Evolutionary conservation across 2,113 vertebrate species (phyloP), one percentile per base, ranked within the genome.

Genomic region (Salvelinus fontinalis): DNA sequence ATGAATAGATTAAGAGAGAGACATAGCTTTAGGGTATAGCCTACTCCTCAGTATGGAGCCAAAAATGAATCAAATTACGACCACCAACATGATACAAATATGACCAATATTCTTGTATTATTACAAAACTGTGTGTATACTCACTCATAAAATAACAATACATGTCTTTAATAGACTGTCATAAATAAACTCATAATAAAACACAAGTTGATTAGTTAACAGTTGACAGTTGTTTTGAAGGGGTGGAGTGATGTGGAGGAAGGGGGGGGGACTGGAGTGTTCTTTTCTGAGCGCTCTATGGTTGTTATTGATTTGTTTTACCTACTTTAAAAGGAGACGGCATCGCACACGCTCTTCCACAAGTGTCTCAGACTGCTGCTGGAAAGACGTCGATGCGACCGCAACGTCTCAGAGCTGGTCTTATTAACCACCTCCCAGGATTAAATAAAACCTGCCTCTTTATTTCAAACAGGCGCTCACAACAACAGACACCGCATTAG

Each of bases 251-350:
- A 12, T 27, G 18, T 14, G 18, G 65, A 44, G 67, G 57, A 51
- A 62, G 67, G 31, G 44, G 66, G 34, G 18, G 20, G 51, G 2
- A 1, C 22, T 7, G 22, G 29, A 34, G 75, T 81, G 80, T 77
- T 69, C 51, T 69, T 60, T 79, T 70, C 73, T 72, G 26, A 54
- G 22, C 12, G 67, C 82, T 80, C 83, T 87, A 75, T 73, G 77
- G 85, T 83, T 86, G 79, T 75, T 92, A 91, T 89, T 87, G 91
- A 93, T 93, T 82, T 79, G 82, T 83, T 91, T 89, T 91, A 91
- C 90, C 91, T 90, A 93, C 91, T 92, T 92, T 86, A 86, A 89
- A 62, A 85, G 76, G 84, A 91, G 84, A 90, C 82, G 86, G 81
- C 66, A 29, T 79, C 48, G 4, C 20, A 9, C 84, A 76, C 83